Conservation (phyloP, 2,888 invertebrate genomes). For the Pristionchus arcanus region DNA sequence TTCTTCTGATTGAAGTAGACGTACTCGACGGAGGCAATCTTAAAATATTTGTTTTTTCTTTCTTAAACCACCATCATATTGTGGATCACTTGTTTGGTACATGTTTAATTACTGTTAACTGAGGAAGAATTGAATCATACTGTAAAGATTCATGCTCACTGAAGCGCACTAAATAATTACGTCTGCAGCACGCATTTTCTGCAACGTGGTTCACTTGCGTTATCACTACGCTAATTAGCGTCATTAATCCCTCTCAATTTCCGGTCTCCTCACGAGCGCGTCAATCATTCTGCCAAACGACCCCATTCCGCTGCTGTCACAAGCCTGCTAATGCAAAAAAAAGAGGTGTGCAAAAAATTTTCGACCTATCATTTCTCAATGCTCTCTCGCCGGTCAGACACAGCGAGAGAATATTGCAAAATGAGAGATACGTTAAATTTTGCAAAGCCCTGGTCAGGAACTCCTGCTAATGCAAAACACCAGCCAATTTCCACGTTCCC, state of each 20-base stretch:
- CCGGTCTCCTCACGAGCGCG: background rate
- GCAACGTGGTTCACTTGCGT: background rate
- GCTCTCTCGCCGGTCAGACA: too few species aligned
- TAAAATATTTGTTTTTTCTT: conserved; percentile 60
- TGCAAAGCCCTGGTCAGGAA: too few species aligned
- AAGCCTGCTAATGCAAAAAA: background rate
- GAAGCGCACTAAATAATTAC: too few species aligned
- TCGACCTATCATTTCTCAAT: too few species aligned
- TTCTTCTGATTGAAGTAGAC: conserved; percentile 94
- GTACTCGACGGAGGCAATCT: conserved; percentile 94
- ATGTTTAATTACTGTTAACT: too few species aligned
- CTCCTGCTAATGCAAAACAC: conserved; percentile 20
- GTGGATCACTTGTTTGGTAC: too few species aligned
- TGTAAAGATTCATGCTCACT: too few species aligned
- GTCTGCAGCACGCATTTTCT: too few species aligned
- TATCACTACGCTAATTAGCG: background rate
- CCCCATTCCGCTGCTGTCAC: background rate
- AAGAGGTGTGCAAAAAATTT: too few species aligned
- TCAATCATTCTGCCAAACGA: background rate
- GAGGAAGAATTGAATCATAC: too few species aligned
- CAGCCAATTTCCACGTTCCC: conserved; percentile 2
- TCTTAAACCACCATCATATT: background rate
- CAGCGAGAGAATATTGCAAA: too few species aligned
- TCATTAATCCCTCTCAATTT: background rate
- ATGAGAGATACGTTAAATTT: too few species aligned